Evolutionary conservation across 2,797 vertebrate species (phyloP).

Genomic region (Gila robusta): DNA sequence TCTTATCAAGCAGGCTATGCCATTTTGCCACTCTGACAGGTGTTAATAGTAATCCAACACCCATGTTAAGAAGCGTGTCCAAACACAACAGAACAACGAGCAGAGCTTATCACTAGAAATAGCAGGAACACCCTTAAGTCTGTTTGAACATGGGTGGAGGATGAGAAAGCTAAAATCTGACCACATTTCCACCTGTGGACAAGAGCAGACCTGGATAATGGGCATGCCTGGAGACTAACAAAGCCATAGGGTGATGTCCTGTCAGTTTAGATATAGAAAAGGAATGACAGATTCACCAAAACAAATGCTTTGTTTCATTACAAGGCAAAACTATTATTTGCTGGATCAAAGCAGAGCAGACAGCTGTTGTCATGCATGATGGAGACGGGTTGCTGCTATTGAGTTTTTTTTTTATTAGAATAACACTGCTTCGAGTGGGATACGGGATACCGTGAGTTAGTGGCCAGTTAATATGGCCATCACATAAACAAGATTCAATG

Average conservation of each 20-base stretch:
- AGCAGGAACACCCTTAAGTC: constrained; percentile 39
- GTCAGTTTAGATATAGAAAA: not conserved
- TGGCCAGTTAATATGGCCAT: not conserved
- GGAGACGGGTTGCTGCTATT: not conserved
- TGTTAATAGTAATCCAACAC: constrained; percentile 37
- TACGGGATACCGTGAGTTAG: not conserved
- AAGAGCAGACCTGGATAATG: not conserved
- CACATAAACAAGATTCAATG: not conserved
- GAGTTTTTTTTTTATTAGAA: not conserved
- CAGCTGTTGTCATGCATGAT: constrained; percentile 8
- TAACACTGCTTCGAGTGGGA: not conserved
- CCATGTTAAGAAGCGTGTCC: constrained; percentile 19
- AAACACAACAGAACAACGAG: constrained; percentile 25
- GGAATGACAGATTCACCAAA: not conserved
- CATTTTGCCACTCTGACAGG: constrained; percentile 18
- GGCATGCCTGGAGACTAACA: not conserved
- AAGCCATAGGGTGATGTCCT: not conserved
- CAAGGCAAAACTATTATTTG: not conserved
- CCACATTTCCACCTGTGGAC: constrained; percentile 18
- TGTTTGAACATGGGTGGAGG: constrained; percentile 40
- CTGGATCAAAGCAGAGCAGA: not conserved
- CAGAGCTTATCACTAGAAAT: constrained; percentile 34
- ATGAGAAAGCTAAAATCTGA: constrained; percentile 34
- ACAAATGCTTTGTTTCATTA: constrained; percentile 6
- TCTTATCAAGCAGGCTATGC: constrained; percentile 4